Conservation (phyloP, 1,140 invertebrate genomes). For the Halesus radiatus region DNA sequence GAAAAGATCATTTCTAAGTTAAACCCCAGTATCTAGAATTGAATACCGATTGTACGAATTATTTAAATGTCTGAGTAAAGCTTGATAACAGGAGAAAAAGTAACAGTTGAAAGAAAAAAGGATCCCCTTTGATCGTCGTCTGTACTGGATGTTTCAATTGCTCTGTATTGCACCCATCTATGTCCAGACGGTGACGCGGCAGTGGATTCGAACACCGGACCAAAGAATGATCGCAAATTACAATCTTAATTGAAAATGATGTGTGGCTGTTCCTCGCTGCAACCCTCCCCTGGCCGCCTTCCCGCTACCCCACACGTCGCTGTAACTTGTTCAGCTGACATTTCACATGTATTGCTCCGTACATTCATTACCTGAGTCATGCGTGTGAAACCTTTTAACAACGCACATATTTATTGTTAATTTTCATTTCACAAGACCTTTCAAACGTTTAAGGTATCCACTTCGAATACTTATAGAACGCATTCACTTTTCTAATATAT, state of each 20-base stretch:
- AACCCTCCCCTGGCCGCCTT: conserved; percentile 43
- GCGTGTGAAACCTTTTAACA: not conserved
- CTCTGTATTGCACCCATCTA: not conserved
- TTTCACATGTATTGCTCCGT: conserved; percentile 40
- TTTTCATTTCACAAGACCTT: too few relatives aligned
- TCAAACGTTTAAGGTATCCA: too few relatives aligned
- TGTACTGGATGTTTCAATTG: not conserved
- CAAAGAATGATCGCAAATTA: conserved; percentile 67
- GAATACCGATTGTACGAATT: too few relatives aligned
- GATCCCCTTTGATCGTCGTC: not conserved
- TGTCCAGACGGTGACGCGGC: conserved; percentile 7
- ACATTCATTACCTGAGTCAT: conserved; percentile 12
- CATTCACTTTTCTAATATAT: too few relatives aligned
- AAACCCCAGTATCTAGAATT: too few relatives aligned
- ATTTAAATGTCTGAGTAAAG: too few relatives aligned
- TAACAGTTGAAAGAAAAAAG: not conserved
- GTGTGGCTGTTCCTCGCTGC: conserved; percentile 9
- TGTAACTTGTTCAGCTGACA: conserved; percentile 47
- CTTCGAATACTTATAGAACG: too few relatives aligned
- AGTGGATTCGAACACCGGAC: conserved; percentile 41
- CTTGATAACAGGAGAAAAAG: too few relatives aligned
- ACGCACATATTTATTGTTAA: not conserved
- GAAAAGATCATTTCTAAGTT: too few relatives aligned
- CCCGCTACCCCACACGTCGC: conserved; percentile 44
- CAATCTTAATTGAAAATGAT: conserved; percentile 72